phyloP scores from a whole-genome alignment of 2,888 invertebrate genomes.

The Tetragonisca angustula region DNA sequence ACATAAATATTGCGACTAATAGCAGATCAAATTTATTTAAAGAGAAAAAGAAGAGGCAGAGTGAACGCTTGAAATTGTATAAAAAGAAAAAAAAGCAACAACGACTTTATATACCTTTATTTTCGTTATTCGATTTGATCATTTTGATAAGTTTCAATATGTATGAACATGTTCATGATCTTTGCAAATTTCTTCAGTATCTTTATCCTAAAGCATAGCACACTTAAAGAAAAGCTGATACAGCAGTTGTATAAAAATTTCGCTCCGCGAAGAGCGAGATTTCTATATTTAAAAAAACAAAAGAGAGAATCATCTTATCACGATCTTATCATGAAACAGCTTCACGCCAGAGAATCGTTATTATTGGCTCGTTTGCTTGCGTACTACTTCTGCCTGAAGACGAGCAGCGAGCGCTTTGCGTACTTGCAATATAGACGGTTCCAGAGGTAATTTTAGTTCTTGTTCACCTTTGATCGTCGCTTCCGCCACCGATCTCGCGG shows the following conservation, averaged over 20 bases:
- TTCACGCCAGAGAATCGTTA: neutral
- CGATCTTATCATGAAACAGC: neutral
- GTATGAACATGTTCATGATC: neutral
- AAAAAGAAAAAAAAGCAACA: neutral
- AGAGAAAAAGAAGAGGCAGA: neutral
- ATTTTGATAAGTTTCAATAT: neutral
- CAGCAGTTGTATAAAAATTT: neutral
- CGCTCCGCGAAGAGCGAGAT: neutral
- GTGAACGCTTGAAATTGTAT: neutral
- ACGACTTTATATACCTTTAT: neutral
- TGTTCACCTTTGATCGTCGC: conserved; percentile 80
- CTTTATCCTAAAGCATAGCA: neutral
- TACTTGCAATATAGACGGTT: conserved; percentile 89
- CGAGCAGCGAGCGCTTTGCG: conserved; percentile 93
- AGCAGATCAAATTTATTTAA: neutral
- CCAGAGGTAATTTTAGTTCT: conserved; percentile 73
- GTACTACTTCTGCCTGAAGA: conserved; percentile 94
- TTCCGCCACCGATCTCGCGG: conserved; percentile 78
- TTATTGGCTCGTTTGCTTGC: conserved; percentile 78
- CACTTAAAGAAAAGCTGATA: neutral
- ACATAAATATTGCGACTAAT: neutral
- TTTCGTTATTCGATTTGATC: neutral
- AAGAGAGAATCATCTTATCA: neutral
- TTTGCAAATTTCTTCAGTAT: neutral
- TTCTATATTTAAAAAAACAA: neutral